A percentile compares a stretch with the other conserved stretches of the same genome.
These are phyloP conservation scores for Heteromurus nitidus DNA, from an alignment of 2,888 invertebrate genomes.

Conservation along the genomic window DNA sequence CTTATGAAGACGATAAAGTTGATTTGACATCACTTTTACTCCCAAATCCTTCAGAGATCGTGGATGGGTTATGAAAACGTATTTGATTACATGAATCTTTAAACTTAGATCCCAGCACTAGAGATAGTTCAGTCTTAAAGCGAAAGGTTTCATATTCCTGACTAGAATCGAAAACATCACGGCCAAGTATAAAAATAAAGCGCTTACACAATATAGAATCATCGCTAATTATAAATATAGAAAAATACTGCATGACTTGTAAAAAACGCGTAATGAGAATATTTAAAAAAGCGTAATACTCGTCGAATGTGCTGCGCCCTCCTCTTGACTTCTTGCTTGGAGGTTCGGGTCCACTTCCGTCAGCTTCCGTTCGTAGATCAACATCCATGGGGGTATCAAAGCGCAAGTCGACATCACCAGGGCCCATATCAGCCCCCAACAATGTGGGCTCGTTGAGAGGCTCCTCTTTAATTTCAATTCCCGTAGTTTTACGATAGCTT, in stretches of 20 bases:
- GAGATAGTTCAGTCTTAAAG: constrained; percentile 38
- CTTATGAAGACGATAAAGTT: constrained; percentile 23
- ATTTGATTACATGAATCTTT: constrained; percentile 43
- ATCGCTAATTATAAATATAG: constrained; percentile 30
- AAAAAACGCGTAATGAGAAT: constrained; percentile 40
- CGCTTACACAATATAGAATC: constrained; percentile 38
- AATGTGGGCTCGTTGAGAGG: too few relatives aligned
- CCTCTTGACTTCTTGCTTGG: constrained; percentile 64
- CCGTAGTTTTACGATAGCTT: constrained; percentile 64
- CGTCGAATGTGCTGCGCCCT: constrained; percentile 67
- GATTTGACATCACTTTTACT: constrained; percentile 40
- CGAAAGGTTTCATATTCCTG: constrained; percentile 27
- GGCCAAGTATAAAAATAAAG: constrained; percentile 33
- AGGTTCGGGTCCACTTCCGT: constrained; percentile 48
- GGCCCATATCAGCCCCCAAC: not conserved
- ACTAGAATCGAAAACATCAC: constrained; percentile 39
- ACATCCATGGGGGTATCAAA: constrained; percentile 64
- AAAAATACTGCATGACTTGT: constrained; percentile 6
- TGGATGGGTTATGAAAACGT: constrained; percentile 43
- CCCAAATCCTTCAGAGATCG: constrained; percentile 48
- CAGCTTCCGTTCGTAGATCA: constrained; percentile 56
- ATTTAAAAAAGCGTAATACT: constrained; percentile 71
- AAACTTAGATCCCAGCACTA: constrained; percentile 37
- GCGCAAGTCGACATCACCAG: constrained; percentile 68
- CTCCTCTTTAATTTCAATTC: constrained; percentile 52